Conservation (phyloP, 1,140 invertebrate genomes). For the Trialeurodes vaporariorum region DNA sequence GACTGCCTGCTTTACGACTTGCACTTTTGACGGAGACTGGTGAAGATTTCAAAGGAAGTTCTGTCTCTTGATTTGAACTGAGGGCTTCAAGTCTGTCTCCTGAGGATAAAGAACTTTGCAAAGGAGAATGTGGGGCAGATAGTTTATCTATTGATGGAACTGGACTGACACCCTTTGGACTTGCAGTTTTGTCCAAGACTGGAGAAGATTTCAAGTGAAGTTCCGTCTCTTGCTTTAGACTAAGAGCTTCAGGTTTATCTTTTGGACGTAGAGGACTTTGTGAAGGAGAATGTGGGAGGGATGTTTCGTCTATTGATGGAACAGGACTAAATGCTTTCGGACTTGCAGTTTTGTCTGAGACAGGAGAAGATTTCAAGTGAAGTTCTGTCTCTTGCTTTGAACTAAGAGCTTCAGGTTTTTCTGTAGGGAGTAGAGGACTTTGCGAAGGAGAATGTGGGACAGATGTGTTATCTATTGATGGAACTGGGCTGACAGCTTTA, state of each 20-base stretch:
- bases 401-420: no score
- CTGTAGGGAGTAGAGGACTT: no score
- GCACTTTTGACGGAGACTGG: neutral
- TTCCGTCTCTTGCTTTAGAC: no score
- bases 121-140: no score
- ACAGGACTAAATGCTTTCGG: slow-evolving; percentile 5
- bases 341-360: neutral
- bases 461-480: neutral
- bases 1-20: slow-evolving; percentile 3
- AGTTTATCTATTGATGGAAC: slow-evolving; percentile 26
- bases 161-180: slow-evolving; percentile 19
- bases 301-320: neutral
- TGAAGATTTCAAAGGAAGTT: no score
- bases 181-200: slow-evolving; percentile 1
- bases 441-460: neutral
- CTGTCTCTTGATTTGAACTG: no score
- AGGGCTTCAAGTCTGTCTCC: no score
- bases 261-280: no score
- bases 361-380: neutral
- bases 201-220: no score
- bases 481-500: slow-evolving; percentile 6
- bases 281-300: neutral
- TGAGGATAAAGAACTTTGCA: no score
- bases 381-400: no score
- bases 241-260: no score